Base-by-base conservation (phyloP, 2,888 invertebrate species). In the Machimus atricapillus region DNA sequence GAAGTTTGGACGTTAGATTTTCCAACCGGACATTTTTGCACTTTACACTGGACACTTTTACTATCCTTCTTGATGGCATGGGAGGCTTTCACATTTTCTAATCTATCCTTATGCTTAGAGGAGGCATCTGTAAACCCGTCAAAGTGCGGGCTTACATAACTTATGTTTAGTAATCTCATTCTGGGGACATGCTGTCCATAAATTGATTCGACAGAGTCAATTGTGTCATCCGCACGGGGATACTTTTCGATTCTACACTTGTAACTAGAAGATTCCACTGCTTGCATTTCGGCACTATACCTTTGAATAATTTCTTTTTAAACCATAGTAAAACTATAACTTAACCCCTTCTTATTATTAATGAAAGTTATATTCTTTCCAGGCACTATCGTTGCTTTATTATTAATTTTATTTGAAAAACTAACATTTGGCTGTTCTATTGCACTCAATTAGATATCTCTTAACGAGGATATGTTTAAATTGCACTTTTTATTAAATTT, bases 91-190 rank as follows among this genome's bases (percentile, higher is more conserved):
- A 82, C 34, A 19, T 82, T 82, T 82, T 58, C 58, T 79, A 87
- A 2, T 37, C 43, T 37, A 19, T 46, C n/a, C 12, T 82, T 58
- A 52, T 34, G 52, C 19, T 83, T 43, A 3, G 16, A 56, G 31
- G 31, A 9, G 5, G 19, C 37, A 43, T 74, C 14, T 27, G 79
- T 14, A 76, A 37, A 78, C 31, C n/a, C 6, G 52, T 78, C 23
- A 31, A 79, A 81, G 74, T 74, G 83, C 40, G 74, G 86, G 73
- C 74, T 91, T 85, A 92, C 92, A 89, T 93, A 93, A 88, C 92
- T 92, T 87, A 93, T 91, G 88, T 92, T 91, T 16, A 93, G 90
- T 85, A 93, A 88, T 88, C 92, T 91, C 93, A 93, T 93, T 89
- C 92, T 91, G 8, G 93, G 92, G 88, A 93, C 90, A 86, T 92